Base-by-base conservation (phyloP, 2,888 invertebrate species). In the Eilema caniola region DNA sequence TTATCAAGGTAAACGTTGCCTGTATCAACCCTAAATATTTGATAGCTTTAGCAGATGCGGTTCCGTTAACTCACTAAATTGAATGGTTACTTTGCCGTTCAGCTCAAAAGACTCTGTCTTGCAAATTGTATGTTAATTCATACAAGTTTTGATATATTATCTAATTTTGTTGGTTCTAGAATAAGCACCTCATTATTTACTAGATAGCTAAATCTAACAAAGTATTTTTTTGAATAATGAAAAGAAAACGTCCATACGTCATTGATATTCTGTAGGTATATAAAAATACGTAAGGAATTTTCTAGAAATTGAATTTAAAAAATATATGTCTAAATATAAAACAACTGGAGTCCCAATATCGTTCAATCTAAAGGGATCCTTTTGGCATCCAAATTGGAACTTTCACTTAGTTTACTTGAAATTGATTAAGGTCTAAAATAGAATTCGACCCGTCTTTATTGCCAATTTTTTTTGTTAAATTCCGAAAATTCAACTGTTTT, bases 331-430 rank as follows among this genome's bases (percentile, higher is more conserved):
- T 14, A 23, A 65, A 65, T 47, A 64, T 81, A 69, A 81, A 84
- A 74, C 75, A 76, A 79, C 64, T 75, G 81, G 74, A 79, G 66
- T 67, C 76, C 76, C 76, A 83, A 81, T 79, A 75, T 76, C 73
- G 71, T 69, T 68, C 74, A 75, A 80, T 79, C 69, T 71, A 78
- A 81, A 80, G 81, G 78, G 70, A 47, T 83, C 79, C 80, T 86
- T 90, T 91, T 88, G 85, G 85, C 78, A 75, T 69, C 85, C 80
- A 85, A 91, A 91, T 89, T 89, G 89, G 88, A 91, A 90, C 88
- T 92, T 90, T 91, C 84, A 88, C 88, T 89, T 88, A 87, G 86
- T 89, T 90, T 86, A 77, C 85, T 86, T 82, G 86, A 86, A 90
- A 90, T 90, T 90, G 90, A 90, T 90, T 89, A 87, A 86, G 79